Evolutionary conservation across 2,888 invertebrate species (phyloP), one percentile per base, ranked within the genome.

Genomic region (Odontomyia ornata): DNA sequence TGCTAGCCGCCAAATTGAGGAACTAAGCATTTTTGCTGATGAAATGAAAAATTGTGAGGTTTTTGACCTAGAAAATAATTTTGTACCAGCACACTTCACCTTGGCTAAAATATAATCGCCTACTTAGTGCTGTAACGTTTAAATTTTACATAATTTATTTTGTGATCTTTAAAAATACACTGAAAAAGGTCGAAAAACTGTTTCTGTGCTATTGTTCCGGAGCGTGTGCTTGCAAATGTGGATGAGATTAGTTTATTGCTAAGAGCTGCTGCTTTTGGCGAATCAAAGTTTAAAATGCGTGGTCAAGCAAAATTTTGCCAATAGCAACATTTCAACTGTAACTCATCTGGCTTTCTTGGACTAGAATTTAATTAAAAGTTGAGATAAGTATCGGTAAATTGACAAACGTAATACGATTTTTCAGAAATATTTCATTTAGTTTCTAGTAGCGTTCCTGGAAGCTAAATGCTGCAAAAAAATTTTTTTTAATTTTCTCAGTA

Each of bases 61-160:
- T 52, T 52, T 52, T 46, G 69, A 47, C 69, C 69, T 69, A 69
- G 69, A 69, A 69, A 69, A 46, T 47, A 21, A n/a, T 69, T 47
- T 69, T n/a, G 36, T 36, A 30, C 67, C 43, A 21, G 7, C 52
- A 18, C 18, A 52, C 18, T 30, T 69, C 43, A 46, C 69, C 69
- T 69, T 69, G 69, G 30, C 9, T 9, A 69, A 65, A 36, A 27
- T 36, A 36, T 43, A 9, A 18, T 60, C 15, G 64, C n/a, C 30
- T 7, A n/a, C 9, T 28, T 25, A 25, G 43, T 46, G 46, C 46
- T 69, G 69, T 69, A 69, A 69, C 69, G 47, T 69, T 69, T 4
- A 18, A n/a, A 46, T 21, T 69, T 69, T 69, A 69, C 47, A 69
- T 69, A 46, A 69, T 69, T 69, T 43, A 69, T 46, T 47, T 69